These are phyloP conservation scores for Zophobas morio DNA, from an alignment of 1,140 invertebrate species.

Conservation along the genomic window DNA sequence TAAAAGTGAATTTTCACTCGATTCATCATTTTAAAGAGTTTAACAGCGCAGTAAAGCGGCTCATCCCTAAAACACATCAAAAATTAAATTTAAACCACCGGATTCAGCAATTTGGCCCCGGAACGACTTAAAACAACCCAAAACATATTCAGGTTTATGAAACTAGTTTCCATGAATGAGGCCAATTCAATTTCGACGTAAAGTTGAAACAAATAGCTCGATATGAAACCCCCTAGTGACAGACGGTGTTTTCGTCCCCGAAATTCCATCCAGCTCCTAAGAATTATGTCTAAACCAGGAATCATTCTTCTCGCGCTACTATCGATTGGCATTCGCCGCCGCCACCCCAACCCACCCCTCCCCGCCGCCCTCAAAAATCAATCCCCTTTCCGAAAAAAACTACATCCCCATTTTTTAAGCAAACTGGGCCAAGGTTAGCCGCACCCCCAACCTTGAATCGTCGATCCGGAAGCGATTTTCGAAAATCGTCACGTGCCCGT, in stretches of 20 bases:
- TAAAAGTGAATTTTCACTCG: too few species aligned
- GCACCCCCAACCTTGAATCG: neutral
- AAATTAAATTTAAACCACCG: neutral
- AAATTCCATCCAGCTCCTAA: neutral
- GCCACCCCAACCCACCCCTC: neutral
- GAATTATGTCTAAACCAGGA: neutral
- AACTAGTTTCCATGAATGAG: too few species aligned
- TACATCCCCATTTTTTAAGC: neutral
- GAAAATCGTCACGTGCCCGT: neutral
- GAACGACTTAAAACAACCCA: too few species aligned
- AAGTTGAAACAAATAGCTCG: neutral
- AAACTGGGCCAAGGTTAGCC: slow-evolving; percentile 23
- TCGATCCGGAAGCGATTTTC: too few species aligned
- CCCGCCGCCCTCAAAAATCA: slow-evolving; percentile 24
- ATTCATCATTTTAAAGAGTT: too few species aligned
- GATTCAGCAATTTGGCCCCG: too few species aligned
- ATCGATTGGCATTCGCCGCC: slow-evolving; percentile 20
- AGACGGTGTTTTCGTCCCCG: neutral
- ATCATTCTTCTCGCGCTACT: neutral
- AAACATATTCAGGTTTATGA: too few species aligned
- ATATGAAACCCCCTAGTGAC: neutral
- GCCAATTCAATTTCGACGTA: too few species aligned
- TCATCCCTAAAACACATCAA: too few species aligned
- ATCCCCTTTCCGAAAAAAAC: slow-evolving; percentile 14
- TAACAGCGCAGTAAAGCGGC: too few species aligned